Base-by-base conservation (phyloP, 2,888 invertebrate species). In the Zeuzera pyrina region DNA sequence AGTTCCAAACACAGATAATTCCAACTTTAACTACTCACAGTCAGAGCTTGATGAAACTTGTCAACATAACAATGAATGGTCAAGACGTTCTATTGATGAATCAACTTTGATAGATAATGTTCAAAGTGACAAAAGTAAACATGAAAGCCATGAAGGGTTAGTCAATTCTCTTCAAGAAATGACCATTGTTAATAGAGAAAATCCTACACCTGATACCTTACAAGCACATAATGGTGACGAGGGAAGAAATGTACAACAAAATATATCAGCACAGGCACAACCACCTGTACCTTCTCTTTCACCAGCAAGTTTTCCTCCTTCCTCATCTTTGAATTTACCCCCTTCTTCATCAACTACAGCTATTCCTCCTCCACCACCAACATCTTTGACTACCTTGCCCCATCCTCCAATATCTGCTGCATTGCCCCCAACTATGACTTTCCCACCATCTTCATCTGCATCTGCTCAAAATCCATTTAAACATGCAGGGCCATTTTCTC, bases 391-490 rank as follows among this genome's bases (percentile, higher is more conserved):
- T 24, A 34, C 57, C 12, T 23, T 41, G 2, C 34, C 44, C 3
- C 24, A n/a, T 4, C 24, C 24, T 24, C 2, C 24, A 24, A 7
- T 8, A 19, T 19, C 19, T 3, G 27, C 36, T 10, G 30, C 41
- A 3, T 14, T 45, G 7, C 51, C 48, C 21, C 65, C 64, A 21
- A 66, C 67, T 2, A 48, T 60, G 1, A 57, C 45, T 35, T 57
- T 66, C 30, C 62, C 67, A 3, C 51, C 62, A 6, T 37, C 63
- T 2, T 36, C 57, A 32, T 44, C 61, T 15, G 60, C 60, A 22
- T n/a, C 65, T 14, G 60, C 59, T 23, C 66, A 62, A 31, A 84
- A 83, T 47, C 84, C 84, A 3, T 84, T 78, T 33, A 83, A 84
- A 52, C 64, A 70, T 52, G 56, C 72, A n/a, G 76, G 72, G 7